A percentile compares a stretch with the other conserved stretches of the same genome.
Conservation (phyloP, 2,888 invertebrate genomes). For the Pseudococcus viburni region DNA sequence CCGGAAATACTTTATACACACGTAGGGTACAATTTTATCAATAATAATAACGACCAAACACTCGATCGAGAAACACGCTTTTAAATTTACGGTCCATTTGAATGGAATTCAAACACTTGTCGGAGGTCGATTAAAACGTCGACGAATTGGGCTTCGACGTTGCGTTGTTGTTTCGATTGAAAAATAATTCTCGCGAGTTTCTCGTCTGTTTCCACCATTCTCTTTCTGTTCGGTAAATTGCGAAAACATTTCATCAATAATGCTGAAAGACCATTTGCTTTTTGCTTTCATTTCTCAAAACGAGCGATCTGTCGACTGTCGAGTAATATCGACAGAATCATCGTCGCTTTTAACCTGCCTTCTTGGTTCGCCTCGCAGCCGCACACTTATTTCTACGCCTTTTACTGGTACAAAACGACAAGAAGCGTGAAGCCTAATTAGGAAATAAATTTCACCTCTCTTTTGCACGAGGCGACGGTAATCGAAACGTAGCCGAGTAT, state of each 20-base stretch:
- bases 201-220: neutral
- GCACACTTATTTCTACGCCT: too few species aligned
- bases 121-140: slow-evolving; percentile 31
- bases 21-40: neutral
- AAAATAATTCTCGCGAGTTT: neutral
- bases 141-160: neutral
- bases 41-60: slow-evolving; percentile 19
- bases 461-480: too few species aligned
- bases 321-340: neutral
- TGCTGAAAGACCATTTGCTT: neutral
- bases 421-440: too few species aligned
- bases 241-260: neutral
- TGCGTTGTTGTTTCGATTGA: neutral
- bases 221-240: neutral
- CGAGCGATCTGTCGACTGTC: neutral
- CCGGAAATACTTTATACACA: too few species aligned
- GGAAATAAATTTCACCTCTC: too few species aligned
- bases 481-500: too few species aligned
- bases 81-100: slow-evolving; percentile 29
- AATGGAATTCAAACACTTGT: slow-evolving; percentile 36
- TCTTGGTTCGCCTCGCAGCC: neutral
- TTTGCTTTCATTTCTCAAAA: neutral
- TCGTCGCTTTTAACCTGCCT: neutral
- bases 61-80: slow-evolving; percentile 23
- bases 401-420: neutral